Evolutionary conservation across 2,113 vertebrate species (phyloP), one percentile per base, ranked within the genome.

Genomic region (Oncorhynchus masou): DNA sequence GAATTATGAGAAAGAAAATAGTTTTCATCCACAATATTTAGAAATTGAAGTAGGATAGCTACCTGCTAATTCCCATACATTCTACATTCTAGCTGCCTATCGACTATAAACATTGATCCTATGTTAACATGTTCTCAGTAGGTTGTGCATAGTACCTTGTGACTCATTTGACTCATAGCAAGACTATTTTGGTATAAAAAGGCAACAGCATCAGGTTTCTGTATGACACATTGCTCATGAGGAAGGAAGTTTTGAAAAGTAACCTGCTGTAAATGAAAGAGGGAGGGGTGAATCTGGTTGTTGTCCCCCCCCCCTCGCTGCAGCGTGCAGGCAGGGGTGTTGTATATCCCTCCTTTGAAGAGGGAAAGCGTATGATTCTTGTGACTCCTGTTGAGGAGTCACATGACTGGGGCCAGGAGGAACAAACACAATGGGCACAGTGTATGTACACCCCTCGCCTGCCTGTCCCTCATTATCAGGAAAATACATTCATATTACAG

Each of bases 371-470:
- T 94, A 91, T 92, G 92, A 91, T 93, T 81, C 94, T 94, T 95
- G 93, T 96, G 95, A 96, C 94, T 96, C 92, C 85, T 87, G 92
- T 93, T 92, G 92, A 93, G 93, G 94, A 94, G 93, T 96, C 95
- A 96, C 95, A 95, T 96, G 95, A 95, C 92, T 90, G 82, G 91
- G 92, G 90, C 81, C 88, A 93, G 92, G 92, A 92, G 92, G 91
- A 94, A 92, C 79, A 88, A 90, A 92, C 92, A 94, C 94, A 95
- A 92, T 93, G 89, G 93, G 86, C 73, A 27, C 79, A 87, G 80
- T 95, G 91, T 95, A 94, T 94, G 94, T 94, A 90, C 92, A 90
- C 73, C 71, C 48, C 73, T 57, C 70, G 83, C 76, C 72, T 70
- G 65, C 73, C 39, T 45, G 9, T 45, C 39, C 39, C 73, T 89